These are phyloP conservation scores for Zapus hudsonius DNA, from an alignment of 2,113 vertebrate genomes.

Conservation along the genomic window DNA sequence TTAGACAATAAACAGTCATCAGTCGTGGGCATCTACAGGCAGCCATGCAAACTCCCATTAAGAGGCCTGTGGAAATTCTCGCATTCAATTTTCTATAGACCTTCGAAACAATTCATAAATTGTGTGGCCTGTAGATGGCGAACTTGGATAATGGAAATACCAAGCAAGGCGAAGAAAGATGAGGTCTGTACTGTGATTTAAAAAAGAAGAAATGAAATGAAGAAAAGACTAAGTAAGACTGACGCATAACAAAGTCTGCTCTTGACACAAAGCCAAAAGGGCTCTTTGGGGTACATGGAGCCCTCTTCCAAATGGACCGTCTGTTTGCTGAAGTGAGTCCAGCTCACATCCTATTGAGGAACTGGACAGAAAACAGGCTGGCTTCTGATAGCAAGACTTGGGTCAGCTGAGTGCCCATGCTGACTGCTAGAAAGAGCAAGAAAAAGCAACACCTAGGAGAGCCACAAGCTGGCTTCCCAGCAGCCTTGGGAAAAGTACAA, in stretches of 20 bases:
- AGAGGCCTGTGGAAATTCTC: background rate
- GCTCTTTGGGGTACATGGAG: background rate
- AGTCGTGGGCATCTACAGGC: background rate
- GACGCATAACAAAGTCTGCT: background rate
- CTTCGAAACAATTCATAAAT: background rate
- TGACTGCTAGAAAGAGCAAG: background rate
- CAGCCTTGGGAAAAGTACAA: background rate
- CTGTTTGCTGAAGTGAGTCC: background rate
- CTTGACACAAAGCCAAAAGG: background rate
- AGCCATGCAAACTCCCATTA: background rate
- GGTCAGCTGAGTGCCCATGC: background rate
- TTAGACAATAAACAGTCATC: background rate
- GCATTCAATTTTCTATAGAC: background rate
- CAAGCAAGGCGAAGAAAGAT: background rate
- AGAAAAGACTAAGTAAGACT: background rate
- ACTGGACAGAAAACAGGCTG: background rate
- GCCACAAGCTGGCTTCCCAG: background rate
- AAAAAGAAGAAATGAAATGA: background rate
- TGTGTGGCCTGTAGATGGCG: conserved; percentile 47
- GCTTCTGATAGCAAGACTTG: background rate
- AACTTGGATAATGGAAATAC: conserved; percentile 53
- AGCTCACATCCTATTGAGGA: too few species aligned
- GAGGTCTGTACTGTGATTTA: background rate
- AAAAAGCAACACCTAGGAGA: background rate
- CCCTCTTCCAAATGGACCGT: background rate